Base-by-base conservation (phyloP, 2,888 invertebrate species). In the Tetropium fuscum region DNA sequence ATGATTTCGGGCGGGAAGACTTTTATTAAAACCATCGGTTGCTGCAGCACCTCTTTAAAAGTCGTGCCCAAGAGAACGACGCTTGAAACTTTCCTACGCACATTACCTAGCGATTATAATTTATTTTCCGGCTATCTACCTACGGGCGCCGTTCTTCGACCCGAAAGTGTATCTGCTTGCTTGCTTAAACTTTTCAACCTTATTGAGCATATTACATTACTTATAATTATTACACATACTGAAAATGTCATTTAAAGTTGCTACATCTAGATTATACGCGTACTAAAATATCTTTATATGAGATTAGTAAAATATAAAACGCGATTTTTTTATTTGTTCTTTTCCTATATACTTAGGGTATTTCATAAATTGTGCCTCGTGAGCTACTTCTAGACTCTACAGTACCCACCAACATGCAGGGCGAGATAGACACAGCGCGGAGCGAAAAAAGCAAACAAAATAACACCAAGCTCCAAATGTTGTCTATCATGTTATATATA, bases 1-100 rank as follows among this genome's bases (percentile, higher is more conserved):
- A 75, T 77, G 78, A 77, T 80, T 79, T 79, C 79, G 81, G 81
- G 81, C 80, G 81, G 82, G 82, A 82, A 82, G 82, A 82, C 82
- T 80, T 80, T 72, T 71, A 63, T 68, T 69, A 69, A 74, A 77
- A 75, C 73, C 74, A 71, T 70, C 78, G 78, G 79, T 78, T 76
- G 77, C 76, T 75, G 72, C 78, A 80, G 78, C 77, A 78, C 75
- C 78, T 77, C 69, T 66, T 67, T 73, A 76, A 79, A 79, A 79
- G 79, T 78, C 78, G 77, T 76, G 77, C 79, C 79, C 75, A 64
- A 67, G 72, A 72, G 76, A 78, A 77, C 77, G 74, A 75, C 76
- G 75, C 69, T 56, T 45, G 32, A 63, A 63, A 62, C 57, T 56
- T 67, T 58, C 58, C 68, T 70, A 68, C 58, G 60, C 68, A 68